Base-by-base conservation (phyloP, 1,140 invertebrate genomes). In the Halictus rubicundus region DNA sequence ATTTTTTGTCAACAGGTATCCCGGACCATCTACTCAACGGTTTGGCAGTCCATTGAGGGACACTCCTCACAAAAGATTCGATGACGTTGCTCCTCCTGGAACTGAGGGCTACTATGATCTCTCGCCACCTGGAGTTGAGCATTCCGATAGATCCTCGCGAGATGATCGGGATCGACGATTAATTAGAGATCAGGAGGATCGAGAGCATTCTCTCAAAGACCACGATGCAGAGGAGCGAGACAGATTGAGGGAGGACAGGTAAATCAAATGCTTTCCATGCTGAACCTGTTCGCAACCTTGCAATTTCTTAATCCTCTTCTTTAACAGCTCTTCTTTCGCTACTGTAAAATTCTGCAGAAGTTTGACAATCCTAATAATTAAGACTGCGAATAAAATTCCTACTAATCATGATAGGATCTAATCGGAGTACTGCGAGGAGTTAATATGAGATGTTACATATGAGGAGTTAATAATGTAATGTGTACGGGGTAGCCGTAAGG, bases 41-140 rank as follows among this genome's bases (percentile, higher is more conserved):
- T 91, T 91, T 49, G 77, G 27, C 39, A 92, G 90, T 81, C 90
- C 91, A 37, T 1, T 81, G 12, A 78, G 90, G 10, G 91, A 92
- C 46, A 39, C 83, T 9, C 64, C 88, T 61, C 88, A 90, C 23
- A 93, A 93, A 75, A 83, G 92, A 61, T 93, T 93, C 61, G 92
- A 93, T 25, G 92, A 93, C 46, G 92, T 93, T 19, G 92, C 92
- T 23, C 92, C 92, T 14, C 92, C 92, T n/a, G 92, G 92, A 23
- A 93, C 92, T 3, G 92, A 93, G 59, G 92, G 92, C 0, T 93
- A 93, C 81, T 93, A 93, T 59, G 92, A 93, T 63, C 80, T 93
- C 2, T 91, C 92, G 49, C 92, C 92, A n/a, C 92, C 92, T 7
- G 92, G 92, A n/a, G 89, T 93, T 25, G 92, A 93, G 81, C 89